Evolutionary conservation across 2,797 vertebrate genomes (phyloP).

Genomic region (Threskiornis aethiopicus): DNA sequence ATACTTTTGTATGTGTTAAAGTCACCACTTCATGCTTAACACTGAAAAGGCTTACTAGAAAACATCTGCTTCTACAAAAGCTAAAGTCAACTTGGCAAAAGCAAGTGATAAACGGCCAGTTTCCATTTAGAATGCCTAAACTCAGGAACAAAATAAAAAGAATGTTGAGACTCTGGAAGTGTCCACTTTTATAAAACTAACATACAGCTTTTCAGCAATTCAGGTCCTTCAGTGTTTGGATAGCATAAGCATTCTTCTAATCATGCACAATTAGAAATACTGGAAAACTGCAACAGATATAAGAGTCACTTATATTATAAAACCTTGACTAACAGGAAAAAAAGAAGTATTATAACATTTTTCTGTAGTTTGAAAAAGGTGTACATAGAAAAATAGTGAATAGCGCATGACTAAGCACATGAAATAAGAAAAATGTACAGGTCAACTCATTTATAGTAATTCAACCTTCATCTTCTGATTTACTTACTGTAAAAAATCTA

Average conservation of each 20-base stretch:
- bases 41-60: conserved; percentile 29
- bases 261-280: conserved; percentile 30
- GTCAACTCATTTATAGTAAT: conserved; percentile 81
- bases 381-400: conserved; percentile 60
- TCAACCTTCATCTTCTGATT: conserved; percentile 80
- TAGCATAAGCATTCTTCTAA: neutral
- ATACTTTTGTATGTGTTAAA: conserved; percentile 12
- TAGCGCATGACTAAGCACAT: conserved; percentile 73
- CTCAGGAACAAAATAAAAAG: conserved; percentile 24
- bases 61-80: conserved; percentile 58
- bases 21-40: neutral
- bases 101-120: conserved; percentile 6
- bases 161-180: neutral
- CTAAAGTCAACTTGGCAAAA: conserved; percentile 24
- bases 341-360: conserved; percentile 29
- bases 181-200: conserved; percentile 8
- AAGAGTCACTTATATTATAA: neutral
- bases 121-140: conserved; percentile 50
- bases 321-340: neutral
- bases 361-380: conserved; percentile 49
- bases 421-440: conserved; percentile 79
- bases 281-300: conserved; percentile 20
- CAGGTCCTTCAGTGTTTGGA: neutral
- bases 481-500: conserved; percentile 79
- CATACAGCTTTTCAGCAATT: neutral